Evolutionary conservation across 2,888 invertebrate species (phyloP).

Genomic region (Lapara coniferarum): DNA sequence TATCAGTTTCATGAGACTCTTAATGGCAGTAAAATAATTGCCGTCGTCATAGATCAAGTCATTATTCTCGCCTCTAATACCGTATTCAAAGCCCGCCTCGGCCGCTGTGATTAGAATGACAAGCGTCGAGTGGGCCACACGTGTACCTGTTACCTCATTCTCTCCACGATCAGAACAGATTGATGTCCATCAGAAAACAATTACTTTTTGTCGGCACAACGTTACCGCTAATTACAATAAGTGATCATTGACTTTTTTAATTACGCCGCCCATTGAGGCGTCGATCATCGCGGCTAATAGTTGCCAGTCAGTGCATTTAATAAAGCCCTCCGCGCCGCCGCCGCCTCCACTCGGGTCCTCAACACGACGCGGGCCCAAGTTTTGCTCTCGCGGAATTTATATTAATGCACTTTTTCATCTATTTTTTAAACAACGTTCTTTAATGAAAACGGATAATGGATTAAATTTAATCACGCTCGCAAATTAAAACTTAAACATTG

Average conservation of each 20-base stretch:
- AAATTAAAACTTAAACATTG: slow-evolving; percentile 45
- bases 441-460: slow-evolving; percentile 32
- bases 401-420: slow-evolving; percentile 58
- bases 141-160: slow-evolving; percentile 51
- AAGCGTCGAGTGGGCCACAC: slow-evolving; percentile 46
- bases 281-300: slow-evolving; percentile 74
- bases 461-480: slow-evolving; percentile 42
- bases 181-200: slow-evolving; percentile 76
- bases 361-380: slow-evolving; percentile 59
- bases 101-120: slow-evolving; percentile 33
- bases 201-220: slow-evolving; percentile 75
- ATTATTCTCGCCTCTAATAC: slow-evolving; percentile 31
- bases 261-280: slow-evolving; percentile 77
- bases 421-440: slow-evolving; percentile 23
- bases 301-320: slow-evolving; percentile 82
- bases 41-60: slow-evolving; percentile 38
- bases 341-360: slow-evolving; percentile 31
- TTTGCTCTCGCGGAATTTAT: slow-evolving; percentile 73
- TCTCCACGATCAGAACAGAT: slow-evolving; percentile 47
- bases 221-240: slow-evolving; percentile 80
- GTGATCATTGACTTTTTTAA: slow-evolving; percentile 80
- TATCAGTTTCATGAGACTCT: slow-evolving; percentile 25
- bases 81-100: slow-evolving; percentile 18
- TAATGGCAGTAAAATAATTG: slow-evolving; percentile 44
- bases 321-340: slow-evolving; percentile 57